Base-by-base conservation (phyloP, 2,113 vertebrate genomes). In the Proterorhinus semilunaris region DNA sequence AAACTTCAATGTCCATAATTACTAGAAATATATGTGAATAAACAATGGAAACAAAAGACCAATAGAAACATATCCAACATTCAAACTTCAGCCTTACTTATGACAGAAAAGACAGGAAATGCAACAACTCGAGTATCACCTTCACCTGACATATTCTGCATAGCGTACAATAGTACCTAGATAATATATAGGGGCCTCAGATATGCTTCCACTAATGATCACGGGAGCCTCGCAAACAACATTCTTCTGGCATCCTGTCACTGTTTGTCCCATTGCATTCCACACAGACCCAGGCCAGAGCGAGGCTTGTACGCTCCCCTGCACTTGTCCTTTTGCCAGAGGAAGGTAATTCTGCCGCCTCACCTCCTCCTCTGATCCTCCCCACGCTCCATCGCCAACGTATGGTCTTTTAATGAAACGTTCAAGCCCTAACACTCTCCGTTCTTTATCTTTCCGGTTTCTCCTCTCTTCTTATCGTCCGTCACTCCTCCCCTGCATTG, bases 401-500 rank as follows among this genome's bases (percentile, higher is more conserved):
- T 48, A 47, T 68, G 69, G 62, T 53, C 59, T 72, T 61, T 82
- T 80, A 85, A 80, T 86, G 73, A 87, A 87, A 88, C 69, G 66
- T 84, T 74, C 83, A 65, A 62, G 45, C 68, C 74, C 65, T 70
- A 75, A 72, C 69, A 72, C 62, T 81, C 69, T 62, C 69, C 71
- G 64, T 62, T 72, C 75, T 81, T 77, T 81, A 81, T 83, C 83
- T 73, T 76, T 69, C 48, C 45, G 61, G 62, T 69, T 73, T 66
- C 68, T 72, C 68, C 69, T 81, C 71, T 72, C 65, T 73, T 42
- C 78, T 78, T 82, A 80, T 86, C 79, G 68, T 53, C 69, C 17
- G 63, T 78, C 81, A 81, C 74, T 78, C 70, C 74, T 51, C 64
- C 81, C 74, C 64, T 68, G 78, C 70, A 80, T 86, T 86, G 86